Percentiles rank a stretch among this genome's conserved stretches.
These are phyloP conservation scores for Drosophila dunni DNA, from an alignment of 1,140 invertebrate species.

Conservation along the genomic window DNA sequence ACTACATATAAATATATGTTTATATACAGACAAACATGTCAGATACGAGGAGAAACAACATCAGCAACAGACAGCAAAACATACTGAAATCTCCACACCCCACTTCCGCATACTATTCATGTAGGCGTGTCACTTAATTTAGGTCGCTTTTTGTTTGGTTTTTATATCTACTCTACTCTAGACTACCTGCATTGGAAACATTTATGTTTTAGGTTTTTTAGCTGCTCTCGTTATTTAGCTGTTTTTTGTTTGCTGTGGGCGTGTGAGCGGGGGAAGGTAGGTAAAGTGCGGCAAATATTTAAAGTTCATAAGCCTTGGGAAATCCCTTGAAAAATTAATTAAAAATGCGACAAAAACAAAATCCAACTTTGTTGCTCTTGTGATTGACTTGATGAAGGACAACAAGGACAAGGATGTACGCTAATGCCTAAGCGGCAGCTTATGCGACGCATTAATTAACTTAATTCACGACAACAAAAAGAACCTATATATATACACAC, in stretches of 20 bases:
- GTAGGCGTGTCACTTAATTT: constrained; percentile 31
- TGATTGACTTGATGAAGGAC: constrained; percentile 79
- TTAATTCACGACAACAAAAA: constrained; percentile 53
- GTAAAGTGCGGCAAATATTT: constrained; percentile 53
- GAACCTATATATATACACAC: too few species aligned
- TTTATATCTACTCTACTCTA: background rate
- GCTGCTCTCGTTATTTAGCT: constrained; percentile 2
- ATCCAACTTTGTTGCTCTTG: constrained; percentile 32
- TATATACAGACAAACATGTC: background rate
- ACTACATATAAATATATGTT: too few species aligned
- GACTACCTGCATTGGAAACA: constrained; percentile 25
- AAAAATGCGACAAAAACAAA: constrained; percentile 59
- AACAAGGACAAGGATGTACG: constrained; percentile 61
- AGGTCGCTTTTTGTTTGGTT: constrained; percentile 18
- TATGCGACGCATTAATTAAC: constrained; percentile 75
- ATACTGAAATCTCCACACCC: background rate
- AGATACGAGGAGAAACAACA: constrained; percentile 11
- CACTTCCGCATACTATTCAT: background rate
- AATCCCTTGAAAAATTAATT: constrained; percentile 74
- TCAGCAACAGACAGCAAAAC: constrained; percentile 3
- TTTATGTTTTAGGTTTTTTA: constrained; percentile 12
- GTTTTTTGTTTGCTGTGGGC: constrained; percentile 4
- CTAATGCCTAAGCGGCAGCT: constrained; percentile 54
- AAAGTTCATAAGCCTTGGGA: constrained; percentile 72
- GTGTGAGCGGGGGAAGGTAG: too few species aligned